Evolutionary conservation across 2,113 vertebrate genomes (phyloP).

Genomic region (Suncus etruscus): DNA sequence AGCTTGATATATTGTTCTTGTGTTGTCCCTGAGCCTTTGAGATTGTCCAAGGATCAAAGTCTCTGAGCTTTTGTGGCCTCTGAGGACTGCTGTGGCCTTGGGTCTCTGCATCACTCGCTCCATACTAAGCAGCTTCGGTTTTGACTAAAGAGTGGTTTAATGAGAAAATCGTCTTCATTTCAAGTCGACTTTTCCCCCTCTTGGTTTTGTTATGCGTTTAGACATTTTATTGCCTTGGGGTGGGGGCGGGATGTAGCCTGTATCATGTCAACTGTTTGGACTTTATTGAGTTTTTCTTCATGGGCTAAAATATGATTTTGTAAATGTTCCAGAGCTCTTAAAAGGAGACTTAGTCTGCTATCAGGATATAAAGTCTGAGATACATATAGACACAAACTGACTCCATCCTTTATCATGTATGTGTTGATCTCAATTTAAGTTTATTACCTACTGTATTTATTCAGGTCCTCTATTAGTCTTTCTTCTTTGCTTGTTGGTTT

Average conservation of each 20-base stretch:
- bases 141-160: slow-evolving; percentile 21
- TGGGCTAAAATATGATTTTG: slow-evolving; percentile 39
- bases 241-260: slow-evolving; percentile 30
- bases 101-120: too few relatives aligned
- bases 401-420: not conserved
- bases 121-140: not conserved
- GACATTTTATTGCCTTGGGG: slow-evolving; percentile 7
- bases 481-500: too few relatives aligned
- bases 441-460: not conserved
- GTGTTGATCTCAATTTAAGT: not conserved
- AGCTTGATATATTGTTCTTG: not conserved
- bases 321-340: slow-evolving; percentile 40
- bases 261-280: slow-evolving; percentile 42
- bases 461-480: not conserved
- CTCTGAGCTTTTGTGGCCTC: not conserved
- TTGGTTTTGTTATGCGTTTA: slow-evolving; percentile 18
- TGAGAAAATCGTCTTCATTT: slow-evolving; percentile 21
- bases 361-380: not conserved
- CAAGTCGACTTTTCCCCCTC: not conserved
- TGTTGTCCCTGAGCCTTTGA: not conserved
- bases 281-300: slow-evolving; percentile 50
- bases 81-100: accelerated
- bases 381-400: not conserved
- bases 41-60: too few relatives aligned
- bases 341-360: slow-evolving; percentile 27